These are phyloP conservation scores for Lampris megalopsis DNA, from an alignment of 2,113 vertebrate species.

Conservation along the genomic window DNA sequence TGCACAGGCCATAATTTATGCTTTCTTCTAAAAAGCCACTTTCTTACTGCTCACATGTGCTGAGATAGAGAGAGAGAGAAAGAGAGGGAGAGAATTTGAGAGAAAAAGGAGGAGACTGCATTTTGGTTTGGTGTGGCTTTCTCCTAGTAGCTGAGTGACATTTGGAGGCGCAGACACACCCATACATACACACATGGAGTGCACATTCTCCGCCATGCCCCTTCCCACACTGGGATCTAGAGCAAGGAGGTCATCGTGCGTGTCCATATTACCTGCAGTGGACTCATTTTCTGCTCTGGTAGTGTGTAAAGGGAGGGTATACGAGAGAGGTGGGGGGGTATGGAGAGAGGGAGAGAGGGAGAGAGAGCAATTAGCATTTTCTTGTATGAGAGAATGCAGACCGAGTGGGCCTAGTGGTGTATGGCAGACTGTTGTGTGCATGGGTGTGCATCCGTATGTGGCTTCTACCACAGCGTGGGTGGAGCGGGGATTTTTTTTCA, in stretches of 20 bases:
- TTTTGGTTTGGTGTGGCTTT: too few species aligned
- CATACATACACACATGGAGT: neutral
- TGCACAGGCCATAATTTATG: too few species aligned
- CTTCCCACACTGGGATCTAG: neutral
- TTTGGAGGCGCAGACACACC: neutral
- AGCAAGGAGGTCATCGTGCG: neutral
- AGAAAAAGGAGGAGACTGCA: too few species aligned
- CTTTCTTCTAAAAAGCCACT: too few species aligned
- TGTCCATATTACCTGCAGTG: conserved; percentile 5
- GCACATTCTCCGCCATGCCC: neutral
- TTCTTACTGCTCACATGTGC: neutral
- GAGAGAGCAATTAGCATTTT: neutral
- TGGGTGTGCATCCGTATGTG: neutral
- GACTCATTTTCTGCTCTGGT: conserved; percentile 59
- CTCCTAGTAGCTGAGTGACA: too few species aligned
- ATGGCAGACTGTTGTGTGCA: neutral
- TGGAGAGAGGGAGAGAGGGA: conserved; percentile 14
- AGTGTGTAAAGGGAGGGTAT: conserved; percentile 18
- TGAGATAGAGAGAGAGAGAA: neutral
- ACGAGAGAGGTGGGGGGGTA: conserved; percentile 9
- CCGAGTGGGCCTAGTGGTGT: neutral
- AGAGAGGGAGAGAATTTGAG: too few species aligned
- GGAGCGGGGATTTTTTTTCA: too few species aligned
- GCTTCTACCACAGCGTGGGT: too few species aligned
- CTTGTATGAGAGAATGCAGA: neutral